Percentiles rank a stretch among this genome's conserved stretches.
These are phyloP conservation scores for Hylaeus volcanicus DNA, from an alignment of 1,140 invertebrate genomes.

Conservation along the genomic window DNA sequence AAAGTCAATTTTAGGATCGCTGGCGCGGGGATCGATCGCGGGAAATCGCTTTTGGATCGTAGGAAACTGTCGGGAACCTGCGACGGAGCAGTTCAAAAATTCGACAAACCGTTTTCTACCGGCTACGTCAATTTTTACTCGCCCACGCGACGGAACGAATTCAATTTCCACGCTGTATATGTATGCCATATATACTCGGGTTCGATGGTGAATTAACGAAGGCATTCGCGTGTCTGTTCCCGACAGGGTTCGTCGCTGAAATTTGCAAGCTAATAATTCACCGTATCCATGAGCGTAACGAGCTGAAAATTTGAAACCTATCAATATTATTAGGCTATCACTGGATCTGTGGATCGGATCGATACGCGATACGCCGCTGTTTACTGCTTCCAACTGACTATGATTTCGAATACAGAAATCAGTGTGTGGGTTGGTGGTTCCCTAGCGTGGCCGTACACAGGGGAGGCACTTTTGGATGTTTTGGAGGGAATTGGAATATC, in stretches of 20 bases:
- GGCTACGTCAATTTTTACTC: neutral
- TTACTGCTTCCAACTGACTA: conserved; percentile 20
- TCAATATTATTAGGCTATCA: conserved; percentile 39
- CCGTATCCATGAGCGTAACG: conserved; percentile 35
- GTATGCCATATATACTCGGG: no score
- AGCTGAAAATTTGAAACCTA: conserved; percentile 39
- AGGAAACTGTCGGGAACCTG: neutral
- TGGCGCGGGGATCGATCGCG: conserved; percentile 12
- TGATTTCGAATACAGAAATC: neutral
- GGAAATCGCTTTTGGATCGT: neutral
- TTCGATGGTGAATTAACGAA: conserved; percentile 43
- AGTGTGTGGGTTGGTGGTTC: no score
- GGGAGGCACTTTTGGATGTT: no score
- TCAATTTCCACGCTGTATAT: conserved; percentile 8
- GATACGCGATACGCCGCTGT: conserved; percentile 45
- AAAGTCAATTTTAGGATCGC: conserved; percentile 10
- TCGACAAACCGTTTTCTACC: neutral
- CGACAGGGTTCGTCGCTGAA: conserved; percentile 21
- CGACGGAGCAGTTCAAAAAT: neutral
- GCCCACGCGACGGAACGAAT: neutral
- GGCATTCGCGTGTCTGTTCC: neutral
- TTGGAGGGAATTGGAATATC: no score
- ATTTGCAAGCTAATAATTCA: conserved; percentile 47
- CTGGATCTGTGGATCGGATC: conserved; percentile 20
- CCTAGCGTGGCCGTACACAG: no score